Percentiles rank a stretch among this genome's conserved stretches.
phyloP scores from a whole-genome alignment of 1,140 invertebrate species.

The Apis dorsata region DNA sequence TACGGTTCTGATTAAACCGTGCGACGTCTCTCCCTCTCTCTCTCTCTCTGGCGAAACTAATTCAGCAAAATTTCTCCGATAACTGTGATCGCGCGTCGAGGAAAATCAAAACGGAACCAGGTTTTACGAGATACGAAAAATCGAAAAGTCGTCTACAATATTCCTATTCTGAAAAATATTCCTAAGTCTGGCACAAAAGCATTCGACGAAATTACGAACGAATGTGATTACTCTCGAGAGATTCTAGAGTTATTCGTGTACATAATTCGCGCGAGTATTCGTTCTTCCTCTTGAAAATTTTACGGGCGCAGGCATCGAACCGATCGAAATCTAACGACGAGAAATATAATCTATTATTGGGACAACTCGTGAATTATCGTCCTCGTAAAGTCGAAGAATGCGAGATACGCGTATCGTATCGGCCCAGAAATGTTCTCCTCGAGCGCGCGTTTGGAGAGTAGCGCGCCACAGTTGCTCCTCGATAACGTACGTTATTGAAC shows the following conservation, averaged over 20 bases:
- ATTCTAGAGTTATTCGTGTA: neutral
- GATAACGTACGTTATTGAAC: slow-evolving; percentile 49
- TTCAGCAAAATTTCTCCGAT: neutral
- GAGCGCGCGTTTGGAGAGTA: slow-evolving; percentile 19
- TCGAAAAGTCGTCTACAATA: no score
- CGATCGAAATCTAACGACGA: slow-evolving; percentile 6
- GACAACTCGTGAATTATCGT: slow-evolving; percentile 38
- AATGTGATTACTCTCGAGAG: neutral
- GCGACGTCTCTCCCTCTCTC: neutral
- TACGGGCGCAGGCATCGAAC: neutral
- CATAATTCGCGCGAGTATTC: neutral
- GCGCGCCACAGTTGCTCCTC: slow-evolving; percentile 26
- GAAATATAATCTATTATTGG: slow-evolving; percentile 28
- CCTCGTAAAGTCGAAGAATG: slow-evolving; percentile 35
- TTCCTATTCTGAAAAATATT: no score
- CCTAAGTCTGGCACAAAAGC: neutral
- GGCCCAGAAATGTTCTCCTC: neutral
- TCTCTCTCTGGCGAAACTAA: neutral
- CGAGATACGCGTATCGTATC: slow-evolving; percentile 30
- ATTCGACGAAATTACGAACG: neutral
- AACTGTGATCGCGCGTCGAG: neutral
- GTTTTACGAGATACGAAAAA: neutral
- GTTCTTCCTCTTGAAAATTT: neutral
- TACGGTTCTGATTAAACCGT: slow-evolving; percentile 28
- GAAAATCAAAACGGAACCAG: neutral